A percentile compares a stretch with the other conserved stretches of the same genome.
phyloP scores from a whole-genome alignment of 1,140 invertebrate species.

The Drosophila suzukii region DNA sequence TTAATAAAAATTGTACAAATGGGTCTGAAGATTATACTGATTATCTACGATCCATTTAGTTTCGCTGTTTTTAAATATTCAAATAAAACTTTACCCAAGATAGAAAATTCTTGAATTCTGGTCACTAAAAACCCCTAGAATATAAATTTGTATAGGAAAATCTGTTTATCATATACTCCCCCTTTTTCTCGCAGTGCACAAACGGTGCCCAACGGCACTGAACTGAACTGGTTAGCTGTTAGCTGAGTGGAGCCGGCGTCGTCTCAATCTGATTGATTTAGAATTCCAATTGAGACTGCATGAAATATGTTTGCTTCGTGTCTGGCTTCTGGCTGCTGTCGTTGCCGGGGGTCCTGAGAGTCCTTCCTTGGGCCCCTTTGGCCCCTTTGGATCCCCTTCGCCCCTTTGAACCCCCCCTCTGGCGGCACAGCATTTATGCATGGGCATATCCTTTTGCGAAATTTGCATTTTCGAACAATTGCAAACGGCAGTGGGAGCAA shows the following conservation, averaged over 20 bases:
- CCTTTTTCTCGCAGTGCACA: constrained; percentile 13
- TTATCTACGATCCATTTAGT: too few relatives aligned
- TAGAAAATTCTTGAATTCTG: too few relatives aligned
- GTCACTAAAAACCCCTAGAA: too few relatives aligned
- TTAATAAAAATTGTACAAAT: too few relatives aligned
- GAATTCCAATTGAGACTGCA: constrained; percentile 84
- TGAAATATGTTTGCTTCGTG: constrained; percentile 82
- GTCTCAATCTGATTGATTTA: constrained; percentile 84
- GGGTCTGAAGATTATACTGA: too few relatives aligned
- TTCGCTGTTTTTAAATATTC: too few relatives aligned
- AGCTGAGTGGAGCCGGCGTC: constrained; percentile 53
- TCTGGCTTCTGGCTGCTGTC: constrained; percentile 50
- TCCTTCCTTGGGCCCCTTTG: constrained; percentile 31
- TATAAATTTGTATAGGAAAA: too few relatives aligned
- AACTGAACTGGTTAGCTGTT: constrained; percentile 27
- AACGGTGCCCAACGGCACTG: constrained; percentile 10
- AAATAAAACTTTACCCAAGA: too few relatives aligned
- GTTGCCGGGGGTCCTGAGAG: constrained; percentile 26
- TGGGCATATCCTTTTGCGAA: constrained; percentile 79
- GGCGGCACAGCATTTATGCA: constrained; percentile 66
- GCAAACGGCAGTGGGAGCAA: constrained; percentile 48
- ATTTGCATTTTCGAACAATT: constrained; percentile 81
- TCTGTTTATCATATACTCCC: too few relatives aligned
- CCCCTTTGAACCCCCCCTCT: neutral
- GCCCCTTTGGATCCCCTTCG: constrained; percentile 2